phyloP scores from a whole-genome alignment of 2,888 invertebrate species.

The Agrochola litura region DNA sequence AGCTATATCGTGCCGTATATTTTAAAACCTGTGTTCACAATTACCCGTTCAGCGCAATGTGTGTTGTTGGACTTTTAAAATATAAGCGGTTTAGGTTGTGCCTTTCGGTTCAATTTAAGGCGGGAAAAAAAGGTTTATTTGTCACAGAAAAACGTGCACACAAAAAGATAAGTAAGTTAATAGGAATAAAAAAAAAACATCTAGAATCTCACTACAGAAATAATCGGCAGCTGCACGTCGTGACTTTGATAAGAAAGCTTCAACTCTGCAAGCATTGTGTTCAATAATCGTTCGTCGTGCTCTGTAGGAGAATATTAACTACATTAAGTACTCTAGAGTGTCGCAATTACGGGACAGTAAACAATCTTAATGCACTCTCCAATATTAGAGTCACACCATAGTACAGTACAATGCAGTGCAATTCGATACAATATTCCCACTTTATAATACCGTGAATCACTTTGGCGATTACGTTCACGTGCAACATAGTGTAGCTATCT shows the following conservation, averaged over 20 bases:
- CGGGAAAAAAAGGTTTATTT: too few species aligned
- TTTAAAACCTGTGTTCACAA: not conserved
- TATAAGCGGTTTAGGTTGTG: too few species aligned
- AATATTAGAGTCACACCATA: too few species aligned
- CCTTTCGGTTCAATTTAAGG: not conserved
- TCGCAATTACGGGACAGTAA: not conserved
- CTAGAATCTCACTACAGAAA: too few species aligned
- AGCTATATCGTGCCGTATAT: not conserved
- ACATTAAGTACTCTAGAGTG: not conserved
- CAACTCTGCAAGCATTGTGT: not conserved
- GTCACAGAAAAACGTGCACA: too few species aligned
- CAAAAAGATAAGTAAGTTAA: too few species aligned
- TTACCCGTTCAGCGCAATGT: not conserved
- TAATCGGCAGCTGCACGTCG: too few species aligned
- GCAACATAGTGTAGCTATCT: slow-evolving; percentile 25
- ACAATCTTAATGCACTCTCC: not conserved
- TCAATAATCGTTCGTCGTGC: not conserved
- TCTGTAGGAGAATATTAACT: not conserved
- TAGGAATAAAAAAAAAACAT: too few species aligned
- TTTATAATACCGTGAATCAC: slow-evolving; percentile 15
- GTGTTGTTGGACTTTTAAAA: not conserved
- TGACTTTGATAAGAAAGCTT: too few species aligned
- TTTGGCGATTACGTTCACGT: slow-evolving; percentile 8
- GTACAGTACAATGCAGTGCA: not conserved
- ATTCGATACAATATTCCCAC: slow-evolving; percentile 15